A percentile compares a stretch with the other conserved stretches of the same genome.
phyloP scores from a whole-genome alignment of 2,888 invertebrate genomes.

The Drosophila acutilabella region DNA sequence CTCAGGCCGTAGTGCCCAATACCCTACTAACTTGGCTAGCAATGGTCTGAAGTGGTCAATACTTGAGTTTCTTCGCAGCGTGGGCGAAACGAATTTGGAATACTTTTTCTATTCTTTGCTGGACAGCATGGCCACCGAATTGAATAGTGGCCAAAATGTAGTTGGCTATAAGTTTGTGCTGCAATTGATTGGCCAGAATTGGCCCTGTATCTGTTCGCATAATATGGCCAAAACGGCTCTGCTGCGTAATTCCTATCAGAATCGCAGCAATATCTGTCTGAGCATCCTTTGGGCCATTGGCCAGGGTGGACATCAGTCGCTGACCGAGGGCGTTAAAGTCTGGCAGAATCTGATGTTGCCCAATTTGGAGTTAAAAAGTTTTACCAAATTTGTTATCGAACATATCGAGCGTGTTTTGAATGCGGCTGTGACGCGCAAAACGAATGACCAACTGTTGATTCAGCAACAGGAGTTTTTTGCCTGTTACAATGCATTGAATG shows the following conservation, averaged over 20 bases:
- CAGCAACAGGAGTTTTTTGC: conserved; percentile 80
- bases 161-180: conserved; percentile 89
- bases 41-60: conserved; percentile 66
- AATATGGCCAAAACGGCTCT: conserved; percentile 88
- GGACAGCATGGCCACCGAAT: conserved; percentile 89
- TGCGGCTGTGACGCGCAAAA: conserved; percentile 56
- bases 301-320: conserved; percentile 89
- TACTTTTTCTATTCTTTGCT: conserved; percentile 90
- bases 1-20: conserved; percentile 78
- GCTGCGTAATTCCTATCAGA: conserved; percentile 91
- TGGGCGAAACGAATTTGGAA: conserved; percentile 88
- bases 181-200: conserved; percentile 89
- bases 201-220: conserved; percentile 88
- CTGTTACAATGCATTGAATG: conserved; percentile 74
- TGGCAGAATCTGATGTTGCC: conserved; percentile 92
- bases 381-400: conserved; percentile 88
- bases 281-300: conserved; percentile 92
- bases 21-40: conserved; percentile 81
- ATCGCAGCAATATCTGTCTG: conserved; percentile 90
- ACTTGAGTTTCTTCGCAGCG: conserved; percentile 86
- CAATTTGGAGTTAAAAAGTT: conserved; percentile 89
- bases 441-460: conserved; percentile 26
- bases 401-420: conserved; percentile 86
- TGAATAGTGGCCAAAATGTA: conserved; percentile 88
- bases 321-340: conserved; percentile 89